A percentile compares a stretch with the other conserved stretches of the same genome.
Conservation (phyloP, 2,113 vertebrate genomes). For the Phalacrocorax pelagicus region DNA sequence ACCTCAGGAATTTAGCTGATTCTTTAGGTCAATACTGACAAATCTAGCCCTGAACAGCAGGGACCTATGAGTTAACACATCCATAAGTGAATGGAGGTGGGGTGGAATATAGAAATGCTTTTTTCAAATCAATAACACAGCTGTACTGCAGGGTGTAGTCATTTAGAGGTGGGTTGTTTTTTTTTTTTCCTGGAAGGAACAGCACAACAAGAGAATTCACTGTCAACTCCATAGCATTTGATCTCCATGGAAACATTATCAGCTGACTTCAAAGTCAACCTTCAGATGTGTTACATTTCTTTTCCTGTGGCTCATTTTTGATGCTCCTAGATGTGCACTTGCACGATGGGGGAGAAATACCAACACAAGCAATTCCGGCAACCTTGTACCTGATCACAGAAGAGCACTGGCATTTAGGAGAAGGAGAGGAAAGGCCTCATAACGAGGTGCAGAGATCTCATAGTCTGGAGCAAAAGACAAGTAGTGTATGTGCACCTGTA, state of each 20-base stretch:
- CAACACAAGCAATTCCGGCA: neutral
- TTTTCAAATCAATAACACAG: neutral
- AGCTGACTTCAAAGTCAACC: slow-evolving; percentile 54
- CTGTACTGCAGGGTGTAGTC: neutral
- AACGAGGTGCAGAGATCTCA: neutral
- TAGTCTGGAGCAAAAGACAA: neutral
- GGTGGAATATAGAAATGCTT: neutral
- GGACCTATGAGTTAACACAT: neutral
- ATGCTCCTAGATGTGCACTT: slow-evolving; percentile 10
- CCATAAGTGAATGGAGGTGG: neutral
- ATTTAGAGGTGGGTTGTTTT: neutral
- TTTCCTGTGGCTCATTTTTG: neutral
- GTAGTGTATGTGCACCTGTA: neutral
- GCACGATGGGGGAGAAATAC: neutral
- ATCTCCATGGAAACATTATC: slow-evolving; percentile 62
- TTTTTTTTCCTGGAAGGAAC: neutral
- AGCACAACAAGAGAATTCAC: neutral
- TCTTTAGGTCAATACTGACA: neutral
- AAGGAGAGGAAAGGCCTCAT: neutral
- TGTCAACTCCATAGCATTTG: slow-evolving; percentile 5
- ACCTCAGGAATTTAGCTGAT: neutral
- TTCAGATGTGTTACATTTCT: slow-evolving; percentile 4
- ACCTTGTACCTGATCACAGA: neutral
- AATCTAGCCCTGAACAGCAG: neutral
- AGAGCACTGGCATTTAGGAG: neutral